Evolutionary conservation across 2,113 vertebrate species (phyloP), one percentile per base, ranked within the genome.

Genomic region (Nesogale talazaci): DNA sequence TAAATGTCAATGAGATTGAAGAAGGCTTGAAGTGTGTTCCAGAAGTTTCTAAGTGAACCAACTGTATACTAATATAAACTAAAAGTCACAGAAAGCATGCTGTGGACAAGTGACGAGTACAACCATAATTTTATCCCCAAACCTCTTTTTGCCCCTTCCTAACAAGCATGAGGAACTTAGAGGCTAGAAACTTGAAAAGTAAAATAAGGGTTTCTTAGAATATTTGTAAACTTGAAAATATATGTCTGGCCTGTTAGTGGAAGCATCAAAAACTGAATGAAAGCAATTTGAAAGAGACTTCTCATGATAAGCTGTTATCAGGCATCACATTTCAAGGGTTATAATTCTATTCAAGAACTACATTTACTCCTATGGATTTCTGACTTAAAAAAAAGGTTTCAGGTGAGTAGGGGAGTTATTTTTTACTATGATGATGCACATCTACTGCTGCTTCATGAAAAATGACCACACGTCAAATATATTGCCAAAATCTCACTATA

Each of bases 11-110:
- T 89, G 69, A 1, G 4, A 59, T 92, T 92, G 31, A 61, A 89
- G 69, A 78, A 89, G 31, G 31, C 46, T 85, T 84, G 9, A 59
- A 76, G 4, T 84, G 31, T 78, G 63, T 86, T 90, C 38, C 3
- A 80, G 76, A 90, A 86, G 83, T 95, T 94, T 90, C 92, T 94
- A 93, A 90, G 81, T 89, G 93, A 96, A 92, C 77, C 56, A 81
- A 63, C 76, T 34, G 34, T 81, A 88, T 74, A 22, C 85, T 89
- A 89, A 93, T 92, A 34, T 79, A 83, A 94, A 34, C 29, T 91
- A 92, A 94, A 95, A 95, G 84, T 90, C 86, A 88, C 31, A 4
- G 63, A 74, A 42, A 81, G 61, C 91, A 56, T 84, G 52, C 83
- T 95, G 86, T 89, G 86, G 91, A 86, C 67, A 93, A 69, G 78